These are phyloP conservation scores for Cricetomys ansorgei DNA, from an alignment of 2,113 vertebrate genomes.

Conservation along the genomic window DNA sequence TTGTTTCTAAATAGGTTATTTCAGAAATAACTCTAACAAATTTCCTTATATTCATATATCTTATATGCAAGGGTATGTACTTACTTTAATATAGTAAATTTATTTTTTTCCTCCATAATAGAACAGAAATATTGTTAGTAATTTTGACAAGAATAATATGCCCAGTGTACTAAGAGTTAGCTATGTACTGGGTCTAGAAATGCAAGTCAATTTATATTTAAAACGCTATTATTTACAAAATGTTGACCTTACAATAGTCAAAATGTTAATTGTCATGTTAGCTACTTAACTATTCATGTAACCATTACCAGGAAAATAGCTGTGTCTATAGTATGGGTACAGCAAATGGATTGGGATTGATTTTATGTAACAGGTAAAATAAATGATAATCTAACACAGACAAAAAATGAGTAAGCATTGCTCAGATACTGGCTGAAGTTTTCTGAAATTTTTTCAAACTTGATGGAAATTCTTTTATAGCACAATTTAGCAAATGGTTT, in stretches of 20 bases:
- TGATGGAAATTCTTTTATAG: background rate
- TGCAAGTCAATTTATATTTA: background rate
- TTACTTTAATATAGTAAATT: slow-evolving; percentile 23
- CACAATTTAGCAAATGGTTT: background rate
- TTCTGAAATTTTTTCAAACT: background rate
- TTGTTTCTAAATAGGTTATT: slow-evolving; percentile 47
- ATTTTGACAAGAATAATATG: background rate
- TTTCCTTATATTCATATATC: slow-evolving; percentile 14
- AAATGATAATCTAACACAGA: background rate
- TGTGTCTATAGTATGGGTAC: background rate
- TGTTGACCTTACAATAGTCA: background rate
- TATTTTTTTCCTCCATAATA: slow-evolving; percentile 8
- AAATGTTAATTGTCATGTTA: slow-evolving; percentile 21
- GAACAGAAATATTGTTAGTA: slow-evolving; percentile 5
- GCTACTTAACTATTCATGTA: slow-evolving; percentile 44
- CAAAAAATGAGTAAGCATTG: background rate
- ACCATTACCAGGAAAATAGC: background rate
- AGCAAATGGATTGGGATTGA: slow-evolving; percentile 1
- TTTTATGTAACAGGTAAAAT: slow-evolving; percentile 23
- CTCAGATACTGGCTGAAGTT: background rate
- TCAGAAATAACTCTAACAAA: slow-evolving; percentile 14
- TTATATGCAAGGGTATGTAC: background rate
- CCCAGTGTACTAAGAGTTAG: background rate
- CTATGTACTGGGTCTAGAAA: background rate
- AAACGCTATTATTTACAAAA: background rate